Conservation (phyloP, 2,888 invertebrate species). For the Diaperis boleti region DNA sequence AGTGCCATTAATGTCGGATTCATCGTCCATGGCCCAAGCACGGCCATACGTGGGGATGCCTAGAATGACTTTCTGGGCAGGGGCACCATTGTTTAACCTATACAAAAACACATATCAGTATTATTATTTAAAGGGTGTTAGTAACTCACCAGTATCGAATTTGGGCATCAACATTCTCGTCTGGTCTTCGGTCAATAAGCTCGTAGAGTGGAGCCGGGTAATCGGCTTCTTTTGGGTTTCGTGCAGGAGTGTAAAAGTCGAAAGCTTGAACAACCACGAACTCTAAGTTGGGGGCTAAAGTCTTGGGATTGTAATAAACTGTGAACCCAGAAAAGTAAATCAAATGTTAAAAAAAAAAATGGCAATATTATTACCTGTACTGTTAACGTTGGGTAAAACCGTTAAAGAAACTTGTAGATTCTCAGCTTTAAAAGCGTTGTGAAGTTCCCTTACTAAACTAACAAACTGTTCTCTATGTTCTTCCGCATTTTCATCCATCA, state of each 20-base stretch:
- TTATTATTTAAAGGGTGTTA: too few relatives aligned
- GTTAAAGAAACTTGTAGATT: slow-evolving; percentile 74
- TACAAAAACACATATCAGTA: too few relatives aligned
- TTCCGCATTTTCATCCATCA: slow-evolving; percentile 81
- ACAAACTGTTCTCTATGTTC: slow-evolving; percentile 85
- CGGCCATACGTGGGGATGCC: slow-evolving; percentile 79
- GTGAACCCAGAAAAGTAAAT: too few relatives aligned
- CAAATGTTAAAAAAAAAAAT: not conserved
- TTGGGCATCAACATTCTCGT: slow-evolving; percentile 75
- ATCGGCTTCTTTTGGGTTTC: slow-evolving; percentile 81
- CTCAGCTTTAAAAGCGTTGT: slow-evolving; percentile 75
- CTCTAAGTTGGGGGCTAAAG: slow-evolving; percentile 80
- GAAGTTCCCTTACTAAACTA: slow-evolving; percentile 80
- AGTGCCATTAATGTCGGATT: slow-evolving; percentile 79
- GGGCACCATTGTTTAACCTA: slow-evolving; percentile 73
- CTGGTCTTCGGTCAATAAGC: slow-evolving; percentile 76
- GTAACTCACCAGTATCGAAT: slow-evolving; percentile 75
- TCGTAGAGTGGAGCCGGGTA: slow-evolving; percentile 79
- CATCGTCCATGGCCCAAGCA: slow-evolving; percentile 80
- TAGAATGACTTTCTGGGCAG: slow-evolving; percentile 75
- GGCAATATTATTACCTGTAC: slow-evolving; percentile 74
- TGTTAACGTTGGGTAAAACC: slow-evolving; percentile 81
- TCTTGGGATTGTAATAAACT: slow-evolving; percentile 83
- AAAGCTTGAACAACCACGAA: slow-evolving; percentile 81
- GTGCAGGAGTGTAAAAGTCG: slow-evolving; percentile 80